Conservation (phyloP, 2,888 invertebrate genomes). For the Apamea crenata region DNA sequence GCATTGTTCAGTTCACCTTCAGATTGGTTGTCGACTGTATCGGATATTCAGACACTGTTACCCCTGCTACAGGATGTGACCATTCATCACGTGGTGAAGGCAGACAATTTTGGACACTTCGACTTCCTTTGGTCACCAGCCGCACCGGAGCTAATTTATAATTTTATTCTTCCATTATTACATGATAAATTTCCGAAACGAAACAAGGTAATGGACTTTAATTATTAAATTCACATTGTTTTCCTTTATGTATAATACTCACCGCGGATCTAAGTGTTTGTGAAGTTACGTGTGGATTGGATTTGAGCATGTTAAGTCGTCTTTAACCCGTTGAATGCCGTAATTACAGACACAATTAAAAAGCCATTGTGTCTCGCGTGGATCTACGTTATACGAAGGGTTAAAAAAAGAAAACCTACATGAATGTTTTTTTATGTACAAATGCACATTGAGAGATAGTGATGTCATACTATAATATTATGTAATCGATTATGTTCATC, state of each 20-base stretch:
- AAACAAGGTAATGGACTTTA: accelerated
- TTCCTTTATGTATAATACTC: not conserved
- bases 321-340: no score
- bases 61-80: constrained; percentile 64
- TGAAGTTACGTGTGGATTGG: not conserved
- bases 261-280: not conserved
- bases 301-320: no score
- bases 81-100: constrained; percentile 68
- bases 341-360: no score
- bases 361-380: no score
- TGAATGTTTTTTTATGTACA: not conserved
- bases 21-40: constrained; percentile 73
- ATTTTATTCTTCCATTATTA: constrained; percentile 62
- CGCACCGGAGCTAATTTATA: constrained; percentile 67
- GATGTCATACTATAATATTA: not conserved
- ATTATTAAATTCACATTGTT: not conserved
- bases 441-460: not conserved
- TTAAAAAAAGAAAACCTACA: not conserved
- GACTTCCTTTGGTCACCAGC: constrained; percentile 76
- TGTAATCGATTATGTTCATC: not conserved
- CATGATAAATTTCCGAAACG: constrained; percentile 22
- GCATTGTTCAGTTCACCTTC: constrained; percentile 71
- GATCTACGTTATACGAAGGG: no score
- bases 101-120: constrained; percentile 72
- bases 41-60: constrained; percentile 68